A percentile compares a stretch with the other conserved stretches of the same genome.
Conservation (phyloP, 2,888 invertebrate genomes). For the Tenodera sinensis region DNA sequence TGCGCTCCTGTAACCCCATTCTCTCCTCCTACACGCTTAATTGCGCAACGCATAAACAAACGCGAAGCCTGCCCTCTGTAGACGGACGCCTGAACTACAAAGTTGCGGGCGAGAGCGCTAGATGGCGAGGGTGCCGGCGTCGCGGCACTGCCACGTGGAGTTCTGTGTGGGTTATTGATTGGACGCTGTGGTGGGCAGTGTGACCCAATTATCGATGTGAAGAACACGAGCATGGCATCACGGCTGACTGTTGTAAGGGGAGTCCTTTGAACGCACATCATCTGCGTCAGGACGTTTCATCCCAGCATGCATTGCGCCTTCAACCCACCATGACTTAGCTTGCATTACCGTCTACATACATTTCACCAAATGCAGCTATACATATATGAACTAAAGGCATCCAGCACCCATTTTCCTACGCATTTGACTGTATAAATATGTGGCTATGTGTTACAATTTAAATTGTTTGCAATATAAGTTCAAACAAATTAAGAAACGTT, state of each 20-base stretch:
- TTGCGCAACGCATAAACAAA: not conserved
- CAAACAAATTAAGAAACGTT: no score
- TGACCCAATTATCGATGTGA: not conserved
- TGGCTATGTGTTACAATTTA: no score
- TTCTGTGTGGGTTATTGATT: not conserved
- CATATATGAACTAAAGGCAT: no score
- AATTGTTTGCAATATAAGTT: no score
- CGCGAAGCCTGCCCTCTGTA: not conserved
- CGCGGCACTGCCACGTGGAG: not conserved
- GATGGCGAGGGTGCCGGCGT: not conserved
- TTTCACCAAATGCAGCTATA: no score
- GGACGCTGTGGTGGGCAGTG: not conserved
- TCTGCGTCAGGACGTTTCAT: not conserved
- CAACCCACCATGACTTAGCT: not conserved
- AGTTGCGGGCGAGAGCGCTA: not conserved
- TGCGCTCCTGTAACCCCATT: not conserved
- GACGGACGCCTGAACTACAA: not conserved
- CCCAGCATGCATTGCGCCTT: not conserved
- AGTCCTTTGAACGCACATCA: not conserved
- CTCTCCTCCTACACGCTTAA: not conserved
- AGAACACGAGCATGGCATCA: not conserved
- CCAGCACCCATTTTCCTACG: no score
- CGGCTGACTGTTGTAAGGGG: not conserved
- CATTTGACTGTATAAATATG: no score
- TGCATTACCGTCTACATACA: not conserved